Base-by-base conservation (phyloP, 2,113 vertebrate species). In the Empidonax traillii region DNA sequence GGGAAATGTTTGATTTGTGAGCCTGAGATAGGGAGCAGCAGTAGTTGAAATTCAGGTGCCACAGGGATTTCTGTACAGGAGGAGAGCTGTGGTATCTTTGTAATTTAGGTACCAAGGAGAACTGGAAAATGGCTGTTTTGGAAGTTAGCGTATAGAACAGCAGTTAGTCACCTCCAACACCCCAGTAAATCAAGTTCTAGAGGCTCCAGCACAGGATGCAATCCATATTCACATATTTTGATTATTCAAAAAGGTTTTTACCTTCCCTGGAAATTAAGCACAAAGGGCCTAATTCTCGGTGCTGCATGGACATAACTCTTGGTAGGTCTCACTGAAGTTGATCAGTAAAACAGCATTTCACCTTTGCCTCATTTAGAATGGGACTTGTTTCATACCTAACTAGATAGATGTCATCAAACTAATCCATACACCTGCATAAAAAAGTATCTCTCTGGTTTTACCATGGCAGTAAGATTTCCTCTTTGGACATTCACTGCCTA, bases 1-100 rank as follows among this genome's bases (percentile, higher is more conserved):
- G 93, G 80, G 80, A 86, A 92, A 92, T 84, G 65, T 94, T 97
- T 97, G 86, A 95, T 97, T 96, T 92, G 95, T 78, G 73, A 93
- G 86, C 55, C 76, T 43, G 55, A 95, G 88, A 94, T 52, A 92
- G 68, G 65, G 86, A 95, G 69, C 47, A 90, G 89, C 83, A 75
- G 83, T 53, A 90, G 80, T 47, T 94, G 93, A 92, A 90, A 94
- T 92, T 94, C 84, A 81, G 72, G 65, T 96, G 73, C 76, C 80
- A n/a, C 14, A 12, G 73, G 68, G 65, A 94, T 90, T 92, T 83
- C 65, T 75, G 76, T 43, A 59, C 30, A n/a, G 43, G 41, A 69
- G 78, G 18, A 74, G 55, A 90, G 68, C 43, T 49, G 23, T 0
- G 28, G 12, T 63, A 49, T 61, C 92, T 72, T 2, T 88, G 66